Evolutionary conservation across 2,888 invertebrate genomes (phyloP).

Genomic region (Drosophila vallismaia): DNA sequence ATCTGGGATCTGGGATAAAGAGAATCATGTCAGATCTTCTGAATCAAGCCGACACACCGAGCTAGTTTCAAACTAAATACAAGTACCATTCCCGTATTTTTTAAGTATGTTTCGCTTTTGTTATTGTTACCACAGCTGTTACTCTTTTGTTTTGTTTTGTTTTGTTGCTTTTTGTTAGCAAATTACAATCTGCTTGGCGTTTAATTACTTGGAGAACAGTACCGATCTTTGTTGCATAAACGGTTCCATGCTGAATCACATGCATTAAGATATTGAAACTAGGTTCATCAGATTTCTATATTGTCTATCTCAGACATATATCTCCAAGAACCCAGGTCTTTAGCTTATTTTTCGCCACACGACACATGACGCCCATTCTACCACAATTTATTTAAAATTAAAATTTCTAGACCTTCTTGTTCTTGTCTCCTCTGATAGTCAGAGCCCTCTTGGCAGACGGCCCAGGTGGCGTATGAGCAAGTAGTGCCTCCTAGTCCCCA

Average conservation of each 20-base stretch:
- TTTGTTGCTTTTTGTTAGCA: constrained; percentile 21
- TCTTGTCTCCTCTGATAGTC: constrained; percentile 28
- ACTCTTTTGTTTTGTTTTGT: constrained; percentile 35
- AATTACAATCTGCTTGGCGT: constrained; percentile 50
- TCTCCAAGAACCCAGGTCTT: too few relatives aligned
- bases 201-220: not conserved
- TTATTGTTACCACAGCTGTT: constrained; percentile 33
- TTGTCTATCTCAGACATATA: not conserved
- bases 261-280: not conserved
- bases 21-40: constrained; percentile 65
- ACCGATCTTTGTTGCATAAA: not conserved
- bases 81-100: constrained; percentile 42
- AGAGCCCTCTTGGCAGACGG: constrained; percentile 40
- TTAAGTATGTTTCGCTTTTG: constrained; percentile 43
- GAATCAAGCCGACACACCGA: constrained; percentile 43
- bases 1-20: constrained; percentile 19
- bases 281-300: not conserved
- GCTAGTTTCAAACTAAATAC: constrained; percentile 39
- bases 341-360: constrained; percentile 31
- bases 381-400: constrained; percentile 50
- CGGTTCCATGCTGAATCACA: not conserved
- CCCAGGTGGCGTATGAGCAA: constrained; percentile 42
- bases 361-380: constrained; percentile 46
- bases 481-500: constrained; percentile 21
- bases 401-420: constrained; percentile 28